A percentile compares a stretch with the other conserved stretches of the same genome.
Evolutionary conservation across 53 echinoderm and acorn worm species (phyloP).

Genomic region (Arbacia lixula): DNA sequence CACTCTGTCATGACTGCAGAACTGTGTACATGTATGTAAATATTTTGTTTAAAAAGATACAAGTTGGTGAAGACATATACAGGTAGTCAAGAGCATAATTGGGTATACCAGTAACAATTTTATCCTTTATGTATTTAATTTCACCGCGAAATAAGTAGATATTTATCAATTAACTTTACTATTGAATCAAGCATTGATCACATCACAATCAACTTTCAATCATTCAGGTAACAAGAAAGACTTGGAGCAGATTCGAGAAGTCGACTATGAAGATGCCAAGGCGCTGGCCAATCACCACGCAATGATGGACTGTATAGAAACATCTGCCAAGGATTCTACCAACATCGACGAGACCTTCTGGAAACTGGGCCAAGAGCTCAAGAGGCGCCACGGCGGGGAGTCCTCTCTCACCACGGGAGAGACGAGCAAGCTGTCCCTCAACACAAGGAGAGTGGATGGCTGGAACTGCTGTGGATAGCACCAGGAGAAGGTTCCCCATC

Average conservation of each 20-base stretch:
- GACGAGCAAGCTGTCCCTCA: constrained; percentile 77
- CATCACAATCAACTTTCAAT: too few species aligned
- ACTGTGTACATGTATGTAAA: too few species aligned
- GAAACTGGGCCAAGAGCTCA: constrained; percentile 87
- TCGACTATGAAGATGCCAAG: constrained; percentile 82
- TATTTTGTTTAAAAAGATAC: too few species aligned
- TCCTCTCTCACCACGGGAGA: constrained; percentile 77
- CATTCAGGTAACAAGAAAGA: constrained; percentile 87
- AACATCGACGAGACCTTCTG: constrained; percentile 93
- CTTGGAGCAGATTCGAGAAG: constrained; percentile 82
- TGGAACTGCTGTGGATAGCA: constrained; percentile 92
- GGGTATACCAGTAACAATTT: too few species aligned
- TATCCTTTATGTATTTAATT: too few species aligned
- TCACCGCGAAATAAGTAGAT: too few species aligned
- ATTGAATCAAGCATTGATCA: too few species aligned
- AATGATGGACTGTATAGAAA: constrained; percentile 93
- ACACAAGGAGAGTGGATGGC: constrained; percentile 85
- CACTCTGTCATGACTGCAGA: too few species aligned
- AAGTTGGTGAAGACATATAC: too few species aligned
- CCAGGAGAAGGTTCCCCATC: not conserved
- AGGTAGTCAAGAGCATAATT: too few species aligned
- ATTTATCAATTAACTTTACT: too few species aligned
- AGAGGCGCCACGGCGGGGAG: constrained; percentile 85
- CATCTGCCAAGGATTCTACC: constrained; percentile 96
- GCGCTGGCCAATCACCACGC: constrained; percentile 84